Evolutionary conservation across 2,113 vertebrate genomes (phyloP).

Genomic region (Pedetes capensis): DNA sequence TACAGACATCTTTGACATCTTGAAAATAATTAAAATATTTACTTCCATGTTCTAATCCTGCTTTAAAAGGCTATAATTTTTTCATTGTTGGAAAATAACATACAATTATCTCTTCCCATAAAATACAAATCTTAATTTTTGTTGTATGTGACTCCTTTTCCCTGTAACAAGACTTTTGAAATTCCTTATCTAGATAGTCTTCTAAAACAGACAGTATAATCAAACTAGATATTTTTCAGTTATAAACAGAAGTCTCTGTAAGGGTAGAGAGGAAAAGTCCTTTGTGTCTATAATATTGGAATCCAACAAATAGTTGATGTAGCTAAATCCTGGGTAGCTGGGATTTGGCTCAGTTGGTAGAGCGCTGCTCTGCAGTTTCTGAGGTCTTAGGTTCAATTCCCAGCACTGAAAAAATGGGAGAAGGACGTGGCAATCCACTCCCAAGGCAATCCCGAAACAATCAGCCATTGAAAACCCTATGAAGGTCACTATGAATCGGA

Average conservation of each 20-base stretch:
- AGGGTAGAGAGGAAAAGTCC: neutral
- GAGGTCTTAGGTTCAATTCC: too few relatives aligned
- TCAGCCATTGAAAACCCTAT: too few relatives aligned
- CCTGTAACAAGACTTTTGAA: neutral
- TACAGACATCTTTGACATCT: neutral
- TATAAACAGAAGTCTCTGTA: neutral
- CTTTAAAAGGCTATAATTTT: neutral
- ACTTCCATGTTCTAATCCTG: neutral
- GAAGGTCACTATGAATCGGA: too few relatives aligned
- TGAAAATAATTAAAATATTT: constrained; percentile 28
- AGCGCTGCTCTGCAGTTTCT: too few relatives aligned
- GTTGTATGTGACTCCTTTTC: neutral
- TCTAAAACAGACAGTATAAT: neutral
- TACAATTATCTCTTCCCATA: neutral
- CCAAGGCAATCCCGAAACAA: too few relatives aligned
- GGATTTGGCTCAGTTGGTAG: too few relatives aligned
- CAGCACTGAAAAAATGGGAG: too few relatives aligned
- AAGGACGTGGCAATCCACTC: too few relatives aligned
- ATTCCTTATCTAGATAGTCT: constrained; percentile 19
- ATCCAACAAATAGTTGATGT: neutral
- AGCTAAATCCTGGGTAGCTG: neutral
- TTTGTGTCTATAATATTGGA: neutral
- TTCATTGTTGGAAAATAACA: constrained; percentile 11
- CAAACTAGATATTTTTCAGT: constrained; percentile 1
- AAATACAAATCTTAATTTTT: constrained; percentile 7